phyloP scores from a whole-genome alignment of 2,888 invertebrate genomes.

The Apomyelois bistriatella region DNA sequence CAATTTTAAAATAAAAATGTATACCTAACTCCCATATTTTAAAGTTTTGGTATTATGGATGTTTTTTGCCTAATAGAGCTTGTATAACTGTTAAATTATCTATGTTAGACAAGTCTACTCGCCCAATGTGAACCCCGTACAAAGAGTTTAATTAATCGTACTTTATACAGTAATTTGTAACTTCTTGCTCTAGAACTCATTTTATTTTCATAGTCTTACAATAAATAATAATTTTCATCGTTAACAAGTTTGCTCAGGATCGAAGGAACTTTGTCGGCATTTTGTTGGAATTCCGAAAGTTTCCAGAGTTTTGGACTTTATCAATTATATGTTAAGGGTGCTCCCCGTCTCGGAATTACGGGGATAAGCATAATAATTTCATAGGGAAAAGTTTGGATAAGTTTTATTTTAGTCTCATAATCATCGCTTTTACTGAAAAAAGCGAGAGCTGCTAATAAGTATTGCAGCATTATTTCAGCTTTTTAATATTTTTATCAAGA shows the following conservation, averaged over 20 bases:
- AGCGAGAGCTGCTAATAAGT: not conserved
- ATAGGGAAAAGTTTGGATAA: constrained; percentile 1
- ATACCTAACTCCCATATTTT: too few relatives aligned
- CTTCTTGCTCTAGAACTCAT: constrained; percentile 23
- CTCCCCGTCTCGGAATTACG: constrained; percentile 14
- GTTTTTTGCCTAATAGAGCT: too few relatives aligned
- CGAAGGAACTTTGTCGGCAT: constrained; percentile 12
- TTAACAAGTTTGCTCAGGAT: constrained; percentile 20
- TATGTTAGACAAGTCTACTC: too few relatives aligned
- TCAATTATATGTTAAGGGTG: constrained; percentile 45
- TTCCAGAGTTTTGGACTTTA: constrained; percentile 41
- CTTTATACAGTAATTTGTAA: constrained; percentile 8
- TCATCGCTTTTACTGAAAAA: too few relatives aligned
- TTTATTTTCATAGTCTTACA: constrained; percentile 30
- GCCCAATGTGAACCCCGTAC: not conserved
- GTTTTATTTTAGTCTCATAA: not conserved
- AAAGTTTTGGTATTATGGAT: too few relatives aligned
- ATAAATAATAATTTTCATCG: constrained; percentile 57
- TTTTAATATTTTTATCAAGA: too few relatives aligned
- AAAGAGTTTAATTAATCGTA: constrained; percentile 2
- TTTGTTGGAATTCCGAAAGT: constrained; percentile 33
- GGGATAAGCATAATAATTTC: constrained; percentile 14
- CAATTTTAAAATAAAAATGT: too few relatives aligned
- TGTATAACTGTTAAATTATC: too few relatives aligned
- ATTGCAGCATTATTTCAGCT: too few relatives aligned